Evolutionary conservation across 2,113 vertebrate species (phyloP).

Genomic region (Poecilia latipinna): DNA sequence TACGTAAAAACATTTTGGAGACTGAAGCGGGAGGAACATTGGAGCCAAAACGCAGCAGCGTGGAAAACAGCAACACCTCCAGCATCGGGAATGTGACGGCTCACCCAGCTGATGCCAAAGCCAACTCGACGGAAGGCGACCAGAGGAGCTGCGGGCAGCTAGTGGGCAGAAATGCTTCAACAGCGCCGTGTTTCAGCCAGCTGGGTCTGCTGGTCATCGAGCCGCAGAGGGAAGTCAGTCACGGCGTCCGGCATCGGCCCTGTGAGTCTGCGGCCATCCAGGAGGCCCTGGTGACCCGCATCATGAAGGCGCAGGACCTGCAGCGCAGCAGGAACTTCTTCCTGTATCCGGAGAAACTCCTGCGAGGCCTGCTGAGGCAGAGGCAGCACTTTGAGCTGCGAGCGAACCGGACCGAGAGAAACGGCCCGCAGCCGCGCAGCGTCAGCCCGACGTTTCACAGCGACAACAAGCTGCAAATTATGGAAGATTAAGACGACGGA

Average conservation of each 20-base stretch:
- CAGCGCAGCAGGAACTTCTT: conserved; percentile 67
- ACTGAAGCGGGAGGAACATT: conserved; percentile 18
- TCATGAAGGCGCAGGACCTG: conserved; percentile 70
- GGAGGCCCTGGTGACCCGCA: conserved; percentile 57
- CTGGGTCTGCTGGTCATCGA: conserved; percentile 73
- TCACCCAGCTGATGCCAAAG: not conserved
- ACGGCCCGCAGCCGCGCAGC: too few species aligned
- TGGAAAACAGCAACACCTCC: not conserved
- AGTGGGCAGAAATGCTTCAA: not conserved
- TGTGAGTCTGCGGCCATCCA: conserved; percentile 76
- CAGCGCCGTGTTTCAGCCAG: too few species aligned
- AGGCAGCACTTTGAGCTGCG: conserved; percentile 62
- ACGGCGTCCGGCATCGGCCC: conserved; percentile 70
- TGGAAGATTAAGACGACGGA: too few species aligned
- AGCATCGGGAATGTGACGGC: conserved; percentile 1
- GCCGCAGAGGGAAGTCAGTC: conserved; percentile 70
- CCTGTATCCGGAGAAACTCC: conserved; percentile 38
- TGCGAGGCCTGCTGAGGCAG: conserved; percentile 66
- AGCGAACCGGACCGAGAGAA: conserved; percentile 1
- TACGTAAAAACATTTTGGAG: conserved; percentile 67
- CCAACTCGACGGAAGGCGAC: not conserved
- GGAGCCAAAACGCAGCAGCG: not conserved
- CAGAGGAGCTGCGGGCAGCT: not conserved
- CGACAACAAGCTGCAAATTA: too few species aligned
- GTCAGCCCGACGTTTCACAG: too few species aligned